These are phyloP conservation scores for Anthopleura sola DNA, from an alignment of 64 coral and sea anemone species.

Conservation along the genomic window DNA sequence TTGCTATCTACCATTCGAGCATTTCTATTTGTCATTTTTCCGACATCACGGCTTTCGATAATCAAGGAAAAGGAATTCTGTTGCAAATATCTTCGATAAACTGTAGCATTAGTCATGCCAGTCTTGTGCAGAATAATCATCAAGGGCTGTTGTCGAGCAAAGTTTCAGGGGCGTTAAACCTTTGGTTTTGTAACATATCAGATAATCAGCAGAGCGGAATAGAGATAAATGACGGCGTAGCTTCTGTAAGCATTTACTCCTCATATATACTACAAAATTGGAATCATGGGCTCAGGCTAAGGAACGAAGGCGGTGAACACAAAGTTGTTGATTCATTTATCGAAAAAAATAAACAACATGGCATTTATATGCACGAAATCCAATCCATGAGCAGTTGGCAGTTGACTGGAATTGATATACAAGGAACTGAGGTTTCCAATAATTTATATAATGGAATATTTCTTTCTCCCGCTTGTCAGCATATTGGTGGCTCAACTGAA, in stretches of 20 bases:
- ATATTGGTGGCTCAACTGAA: slow-evolving; percentile 10
- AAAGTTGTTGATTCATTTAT: slow-evolving; percentile 28
- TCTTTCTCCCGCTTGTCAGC: slow-evolving; percentile 37
- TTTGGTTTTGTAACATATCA: slow-evolving; percentile 9
- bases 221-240: slow-evolving; percentile 41
- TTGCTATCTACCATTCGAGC: slow-evolving; percentile 28
- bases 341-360: slow-evolving; percentile 32
- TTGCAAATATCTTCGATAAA: slow-evolving; percentile 13
- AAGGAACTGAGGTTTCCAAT: slow-evolving; percentile 25
- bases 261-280: slow-evolving; percentile 37
- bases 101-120: slow-evolving; percentile 33
- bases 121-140: slow-evolving; percentile 14
- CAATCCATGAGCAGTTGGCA: slow-evolving; percentile 10
- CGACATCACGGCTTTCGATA: slow-evolving; percentile 12
- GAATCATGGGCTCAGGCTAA: slow-evolving; percentile 46
- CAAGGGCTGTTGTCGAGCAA: slow-evolving; percentile 13
- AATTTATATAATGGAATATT: slow-evolving; percentile 56
- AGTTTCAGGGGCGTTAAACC: slow-evolving; percentile 29
- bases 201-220: slow-evolving; percentile 35
- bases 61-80: slow-evolving; percentile 36
- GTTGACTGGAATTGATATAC: slow-evolving; percentile 11
- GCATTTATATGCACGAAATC: slow-evolving; percentile 45
- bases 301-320: slow-evolving; percentile 57
- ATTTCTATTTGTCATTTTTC: slow-evolving; percentile 7
- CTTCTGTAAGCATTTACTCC: slow-evolving; percentile 1